These are phyloP conservation scores for Anorthoa munda DNA, from an alignment of 2,888 invertebrate genomes.

Conservation along the genomic window DNA sequence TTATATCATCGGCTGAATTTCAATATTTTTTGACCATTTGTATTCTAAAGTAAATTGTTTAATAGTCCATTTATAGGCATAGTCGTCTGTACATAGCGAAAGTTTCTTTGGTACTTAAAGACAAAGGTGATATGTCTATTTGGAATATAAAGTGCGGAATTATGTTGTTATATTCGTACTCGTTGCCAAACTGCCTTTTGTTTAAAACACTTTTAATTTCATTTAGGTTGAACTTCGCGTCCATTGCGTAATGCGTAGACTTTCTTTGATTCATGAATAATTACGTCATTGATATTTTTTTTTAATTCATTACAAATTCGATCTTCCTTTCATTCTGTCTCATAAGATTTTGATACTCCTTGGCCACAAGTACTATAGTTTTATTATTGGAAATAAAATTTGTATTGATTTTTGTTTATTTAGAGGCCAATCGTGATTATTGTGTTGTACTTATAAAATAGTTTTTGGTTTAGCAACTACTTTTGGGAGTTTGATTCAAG, in stretches of 20 bases:
- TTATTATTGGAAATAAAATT: slow-evolving; percentile 20
- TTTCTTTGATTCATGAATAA: slow-evolving; percentile 77
- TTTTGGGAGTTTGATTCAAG: not conserved
- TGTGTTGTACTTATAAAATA: not conserved
- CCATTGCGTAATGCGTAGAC: slow-evolving; percentile 67
- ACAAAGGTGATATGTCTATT: slow-evolving; percentile 68
- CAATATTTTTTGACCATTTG: slow-evolving; percentile 79
- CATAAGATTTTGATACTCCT: slow-evolving; percentile 43
- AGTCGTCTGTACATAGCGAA: slow-evolving; percentile 76
- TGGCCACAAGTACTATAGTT: slow-evolving; percentile 16
- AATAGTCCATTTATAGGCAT: slow-evolving; percentile 78
- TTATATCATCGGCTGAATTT: slow-evolving; percentile 73
- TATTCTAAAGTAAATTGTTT: slow-evolving; percentile 77
- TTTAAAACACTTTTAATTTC: slow-evolving; percentile 68
- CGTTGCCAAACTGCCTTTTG: slow-evolving; percentile 54
- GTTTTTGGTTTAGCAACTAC: not conserved
- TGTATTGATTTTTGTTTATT: not conserved
- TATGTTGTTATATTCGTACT: slow-evolving; percentile 73
- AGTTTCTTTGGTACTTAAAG: slow-evolving; percentile 73
- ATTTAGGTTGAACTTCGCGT: slow-evolving; percentile 63
- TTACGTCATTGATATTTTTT: slow-evolving; percentile 69
- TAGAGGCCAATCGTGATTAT: not conserved
- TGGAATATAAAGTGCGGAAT: slow-evolving; percentile 83
- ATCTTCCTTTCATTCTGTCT: slow-evolving; percentile 67
- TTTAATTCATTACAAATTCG: slow-evolving; percentile 64